These are phyloP conservation scores for Frankliniella fusca DNA, from an alignment of 2,888 invertebrate genomes.

Conservation along the genomic window DNA sequence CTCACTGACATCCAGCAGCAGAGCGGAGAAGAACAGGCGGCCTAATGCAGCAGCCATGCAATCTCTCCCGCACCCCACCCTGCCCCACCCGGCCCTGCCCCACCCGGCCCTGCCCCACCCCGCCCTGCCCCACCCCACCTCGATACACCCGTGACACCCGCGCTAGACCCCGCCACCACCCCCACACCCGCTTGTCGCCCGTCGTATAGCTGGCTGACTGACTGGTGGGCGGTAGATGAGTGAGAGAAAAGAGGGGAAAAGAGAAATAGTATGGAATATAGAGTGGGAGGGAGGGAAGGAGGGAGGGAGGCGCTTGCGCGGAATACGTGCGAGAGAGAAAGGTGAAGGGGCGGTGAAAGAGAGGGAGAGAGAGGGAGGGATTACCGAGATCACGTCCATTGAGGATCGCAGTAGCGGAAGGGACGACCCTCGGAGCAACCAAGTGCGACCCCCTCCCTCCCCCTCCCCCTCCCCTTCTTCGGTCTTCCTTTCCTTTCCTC, in stretches of 20 bases:
- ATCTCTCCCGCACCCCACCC: background rate
- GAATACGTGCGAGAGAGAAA: conserved; percentile 25
- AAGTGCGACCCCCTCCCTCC: background rate
- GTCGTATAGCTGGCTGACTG: background rate
- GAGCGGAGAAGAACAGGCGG: background rate
- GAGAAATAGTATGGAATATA: conserved; percentile 27
- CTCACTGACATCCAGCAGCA: no score
- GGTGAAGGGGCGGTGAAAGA: conserved; percentile 5
- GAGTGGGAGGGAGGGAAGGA: conserved; percentile 28
- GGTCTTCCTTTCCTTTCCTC: background rate
- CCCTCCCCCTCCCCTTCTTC: background rate
- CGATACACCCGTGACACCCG: background rate
- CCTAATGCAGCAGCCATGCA: background rate
- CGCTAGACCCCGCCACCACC: background rate
- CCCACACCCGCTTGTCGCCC: background rate
- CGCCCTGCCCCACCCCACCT: background rate
- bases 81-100: background rate
- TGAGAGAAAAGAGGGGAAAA: conserved; percentile 28
- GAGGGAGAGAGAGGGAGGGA: conserved; percentile 27
- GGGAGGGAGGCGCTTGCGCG: background rate
- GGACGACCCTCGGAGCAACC: conserved; percentile 19
- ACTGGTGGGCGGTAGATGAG: conserved; percentile 7
- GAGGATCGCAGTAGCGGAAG: conserved; percentile 11
- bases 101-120: background rate
- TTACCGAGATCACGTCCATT: conserved; percentile 4